phyloP scores from a whole-genome alignment of 1,140 invertebrate genomes.

The Heliconius hewitsoni region DNA sequence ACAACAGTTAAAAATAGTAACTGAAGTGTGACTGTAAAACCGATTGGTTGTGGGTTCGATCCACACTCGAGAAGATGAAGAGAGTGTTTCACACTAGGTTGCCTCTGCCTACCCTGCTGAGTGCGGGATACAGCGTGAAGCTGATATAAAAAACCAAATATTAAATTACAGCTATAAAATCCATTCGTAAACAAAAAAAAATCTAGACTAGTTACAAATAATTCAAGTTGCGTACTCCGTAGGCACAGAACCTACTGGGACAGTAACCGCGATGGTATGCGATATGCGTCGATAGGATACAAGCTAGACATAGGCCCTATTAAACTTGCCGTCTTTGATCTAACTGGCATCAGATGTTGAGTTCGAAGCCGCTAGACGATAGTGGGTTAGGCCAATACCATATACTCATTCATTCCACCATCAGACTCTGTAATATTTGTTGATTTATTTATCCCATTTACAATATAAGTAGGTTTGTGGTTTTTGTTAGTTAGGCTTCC shows the following conservation, averaged over 20 bases:
- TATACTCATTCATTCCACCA: conserved; percentile 20
- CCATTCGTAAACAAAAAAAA: neutral
- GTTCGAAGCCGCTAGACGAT: conserved; percentile 38
- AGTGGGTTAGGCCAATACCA: conserved; percentile 30
- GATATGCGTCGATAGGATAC: conserved; percentile 46
- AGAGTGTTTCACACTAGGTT: too few species aligned
- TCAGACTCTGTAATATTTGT: conserved; percentile 13
- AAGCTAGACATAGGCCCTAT: conserved; percentile 48
- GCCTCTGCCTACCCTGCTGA: too few species aligned
- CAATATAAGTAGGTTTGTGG: neutral
- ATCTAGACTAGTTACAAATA: neutral
- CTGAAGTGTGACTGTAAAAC: too few species aligned
- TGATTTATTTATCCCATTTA: neutral
- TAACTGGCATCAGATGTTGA: conserved; percentile 47
- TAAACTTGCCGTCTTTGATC: conserved; percentile 57
- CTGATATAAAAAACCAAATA: neutral
- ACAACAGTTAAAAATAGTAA: too few species aligned
- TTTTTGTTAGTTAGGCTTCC: too few species aligned
- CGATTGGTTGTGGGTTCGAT: too few species aligned
- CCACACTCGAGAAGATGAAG: too few species aligned
- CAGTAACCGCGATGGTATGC: conserved; percentile 54
- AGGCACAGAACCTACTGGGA: conserved; percentile 43
- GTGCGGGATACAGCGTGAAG: too few species aligned
- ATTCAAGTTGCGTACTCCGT: conserved; percentile 30
- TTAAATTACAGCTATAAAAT: neutral